These are phyloP conservation scores for Elachura formosa DNA, from an alignment of 2,113 vertebrate species.

Conservation along the genomic window DNA sequence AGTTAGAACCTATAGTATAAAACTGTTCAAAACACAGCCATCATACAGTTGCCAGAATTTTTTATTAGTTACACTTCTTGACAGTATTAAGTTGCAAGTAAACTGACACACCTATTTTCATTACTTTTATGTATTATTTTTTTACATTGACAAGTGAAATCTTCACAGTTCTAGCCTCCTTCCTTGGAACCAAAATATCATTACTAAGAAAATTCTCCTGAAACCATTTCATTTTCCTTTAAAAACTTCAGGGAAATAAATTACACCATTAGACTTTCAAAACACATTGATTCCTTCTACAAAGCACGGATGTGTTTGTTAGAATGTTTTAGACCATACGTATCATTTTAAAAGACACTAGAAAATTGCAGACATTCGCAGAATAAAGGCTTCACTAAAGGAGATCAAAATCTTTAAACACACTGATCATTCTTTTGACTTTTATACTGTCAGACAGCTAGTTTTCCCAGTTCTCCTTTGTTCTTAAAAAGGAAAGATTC, in stretches of 20 bases:
- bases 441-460: not conserved
- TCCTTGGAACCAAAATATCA: not conserved
- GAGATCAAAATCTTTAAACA: not conserved
- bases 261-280: not conserved
- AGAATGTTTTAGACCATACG: not conserved
- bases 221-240: not conserved
- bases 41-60: not conserved
- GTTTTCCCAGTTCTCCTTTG: not conserved
- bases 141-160: not conserved
- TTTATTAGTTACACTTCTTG: not conserved
- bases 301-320: not conserved
- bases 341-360: not conserved
- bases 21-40: not conserved
- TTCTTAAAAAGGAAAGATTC: not conserved
- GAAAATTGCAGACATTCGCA: not conserved
- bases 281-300: not conserved
- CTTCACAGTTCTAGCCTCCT: not conserved
- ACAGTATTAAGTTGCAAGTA: not conserved
- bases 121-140: not conserved
- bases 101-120: not conserved
- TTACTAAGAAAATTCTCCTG: not conserved
- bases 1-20: not conserved
- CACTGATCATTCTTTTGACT: not conserved
- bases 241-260: not conserved
- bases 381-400: not conserved